Conservation (phyloP, 2,797 vertebrate genomes). For the Falco novaeseelandiae region DNA sequence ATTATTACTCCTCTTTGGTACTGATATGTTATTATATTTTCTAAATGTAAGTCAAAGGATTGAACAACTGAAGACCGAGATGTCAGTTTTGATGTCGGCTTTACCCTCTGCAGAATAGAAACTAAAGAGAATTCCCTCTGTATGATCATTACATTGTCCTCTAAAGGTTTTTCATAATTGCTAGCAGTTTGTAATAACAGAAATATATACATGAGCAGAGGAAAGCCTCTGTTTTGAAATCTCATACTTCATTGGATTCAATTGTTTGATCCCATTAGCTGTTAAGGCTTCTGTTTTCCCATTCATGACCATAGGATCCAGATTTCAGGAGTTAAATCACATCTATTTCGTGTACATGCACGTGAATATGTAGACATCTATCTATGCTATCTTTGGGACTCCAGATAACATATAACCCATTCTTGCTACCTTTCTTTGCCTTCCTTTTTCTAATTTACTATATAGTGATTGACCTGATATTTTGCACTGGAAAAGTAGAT, state of each 20-base stretch:
- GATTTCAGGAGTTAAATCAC: neutral
- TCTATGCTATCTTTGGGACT: neutral
- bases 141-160: neutral
- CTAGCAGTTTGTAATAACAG: neutral
- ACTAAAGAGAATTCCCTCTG: neutral
- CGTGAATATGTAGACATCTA: neutral
- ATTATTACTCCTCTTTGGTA: neutral
- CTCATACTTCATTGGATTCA: neutral
- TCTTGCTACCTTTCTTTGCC: neutral
- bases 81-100: neutral
- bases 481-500: neutral
- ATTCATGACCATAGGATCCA: neutral
- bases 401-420: neutral
- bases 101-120: neutral
- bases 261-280: neutral
- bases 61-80: conserved; percentile 15
- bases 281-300: neutral
- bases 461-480: neutral
- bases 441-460: neutral
- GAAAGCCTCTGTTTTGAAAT: neutral
- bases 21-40: neutral
- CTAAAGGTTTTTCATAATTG: neutral
- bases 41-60: neutral
- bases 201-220: neutral
- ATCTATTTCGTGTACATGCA: neutral